Percentiles rank a stretch among this genome's conserved stretches.
Evolutionary conservation across 2,888 invertebrate species (phyloP).

Genomic region (Pseudolycoriella hygida): DNA sequence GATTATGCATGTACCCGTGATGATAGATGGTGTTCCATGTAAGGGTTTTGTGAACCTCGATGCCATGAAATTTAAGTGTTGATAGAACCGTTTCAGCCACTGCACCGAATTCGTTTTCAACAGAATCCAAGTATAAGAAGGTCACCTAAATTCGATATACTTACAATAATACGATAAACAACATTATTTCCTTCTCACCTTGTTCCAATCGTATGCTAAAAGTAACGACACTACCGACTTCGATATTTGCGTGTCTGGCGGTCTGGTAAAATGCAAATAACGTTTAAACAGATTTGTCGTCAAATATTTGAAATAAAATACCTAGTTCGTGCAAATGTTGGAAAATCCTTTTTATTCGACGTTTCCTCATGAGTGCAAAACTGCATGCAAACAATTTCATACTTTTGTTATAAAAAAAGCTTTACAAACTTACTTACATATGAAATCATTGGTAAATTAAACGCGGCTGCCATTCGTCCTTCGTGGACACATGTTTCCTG

Average conservation of each 20-base stretch:
- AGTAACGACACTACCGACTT: constrained; percentile 79
- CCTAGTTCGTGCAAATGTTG: constrained; percentile 73
- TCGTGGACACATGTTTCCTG: constrained; percentile 68
- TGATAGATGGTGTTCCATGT: constrained; percentile 59
- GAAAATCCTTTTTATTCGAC: constrained; percentile 71
- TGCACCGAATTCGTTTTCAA: constrained; percentile 53
- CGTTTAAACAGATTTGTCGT: no score
- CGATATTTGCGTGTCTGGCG: constrained; percentile 86
- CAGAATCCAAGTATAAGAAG: constrained; percentile 66
- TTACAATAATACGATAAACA: not conserved
- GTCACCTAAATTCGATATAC: constrained; percentile 40
- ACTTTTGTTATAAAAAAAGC: not conserved
- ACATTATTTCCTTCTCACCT: constrained; percentile 34
- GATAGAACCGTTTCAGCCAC: constrained; percentile 62
- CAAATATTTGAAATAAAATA: no score
- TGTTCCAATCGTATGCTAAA: constrained; percentile 74
- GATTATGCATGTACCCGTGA: constrained; percentile 68
- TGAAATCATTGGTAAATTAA: constrained; percentile 90
- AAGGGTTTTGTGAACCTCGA: constrained; percentile 44
- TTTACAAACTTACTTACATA: constrained; percentile 53
- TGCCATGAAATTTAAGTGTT: constrained; percentile 50
- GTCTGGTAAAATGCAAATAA: no score
- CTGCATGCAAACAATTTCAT: constrained; percentile 32
- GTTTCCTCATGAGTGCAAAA: constrained; percentile 81
- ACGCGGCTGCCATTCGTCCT: constrained; percentile 82